Conservation (phyloP, 2,888 invertebrate genomes). For the Idaea biselata region DNA sequence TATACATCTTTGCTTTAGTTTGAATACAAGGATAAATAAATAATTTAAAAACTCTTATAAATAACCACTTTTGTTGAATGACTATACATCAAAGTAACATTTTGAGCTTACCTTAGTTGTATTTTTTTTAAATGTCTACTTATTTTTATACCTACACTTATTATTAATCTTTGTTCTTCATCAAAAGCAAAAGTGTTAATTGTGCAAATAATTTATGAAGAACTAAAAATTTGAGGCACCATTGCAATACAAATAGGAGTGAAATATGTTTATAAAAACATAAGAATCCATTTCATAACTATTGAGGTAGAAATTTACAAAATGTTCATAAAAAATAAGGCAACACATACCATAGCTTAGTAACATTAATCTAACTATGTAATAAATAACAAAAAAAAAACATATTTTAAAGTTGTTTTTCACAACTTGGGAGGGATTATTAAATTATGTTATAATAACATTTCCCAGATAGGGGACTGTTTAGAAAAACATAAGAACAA, state of each 20-base stretch:
- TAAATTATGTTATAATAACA: not conserved
- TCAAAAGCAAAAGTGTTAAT: not conserved
- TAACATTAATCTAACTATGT: conserved; percentile 6
- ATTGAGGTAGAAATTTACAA: conserved; percentile 7
- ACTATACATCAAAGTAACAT: not conserved
- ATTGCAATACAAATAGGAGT: conserved; percentile 1
- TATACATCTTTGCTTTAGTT: too few relatives aligned
- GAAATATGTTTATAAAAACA: not conserved
- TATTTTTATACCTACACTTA: too few relatives aligned
- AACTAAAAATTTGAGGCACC: not conserved
- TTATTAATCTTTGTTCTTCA: not conserved
- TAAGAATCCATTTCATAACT: not conserved
- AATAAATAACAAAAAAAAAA: conserved; percentile 1
- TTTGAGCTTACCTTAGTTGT: not conserved
- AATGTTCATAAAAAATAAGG: conserved; percentile 16
- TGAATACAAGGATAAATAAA: too few relatives aligned
- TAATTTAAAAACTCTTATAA: too few relatives aligned
- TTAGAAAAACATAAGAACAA: too few relatives aligned
- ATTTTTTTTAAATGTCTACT: too few relatives aligned
- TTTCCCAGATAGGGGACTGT: too few relatives aligned
- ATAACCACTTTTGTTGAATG: not conserved
- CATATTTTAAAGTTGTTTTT: not conserved
- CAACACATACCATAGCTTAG: conserved; percentile 8
- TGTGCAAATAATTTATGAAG: not conserved
- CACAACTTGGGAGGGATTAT: not conserved